phyloP scores from a whole-genome alignment of 2,797 vertebrate genomes.

The Fratercula arctica region DNA sequence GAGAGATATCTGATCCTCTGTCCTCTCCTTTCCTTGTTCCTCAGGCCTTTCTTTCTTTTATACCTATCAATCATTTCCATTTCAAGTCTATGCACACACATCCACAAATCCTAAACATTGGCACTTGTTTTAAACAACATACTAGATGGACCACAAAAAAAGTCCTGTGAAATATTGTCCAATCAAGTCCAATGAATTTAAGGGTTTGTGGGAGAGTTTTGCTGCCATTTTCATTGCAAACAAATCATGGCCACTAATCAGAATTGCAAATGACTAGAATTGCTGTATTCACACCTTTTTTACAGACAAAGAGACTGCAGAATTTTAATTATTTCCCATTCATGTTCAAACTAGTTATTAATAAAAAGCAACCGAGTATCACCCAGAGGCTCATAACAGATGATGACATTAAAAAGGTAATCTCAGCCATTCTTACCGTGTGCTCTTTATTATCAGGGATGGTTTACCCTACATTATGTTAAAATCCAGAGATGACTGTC shows the following conservation, averaged over 20 bases:
- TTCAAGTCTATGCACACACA: neutral
- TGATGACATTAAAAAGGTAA: neutral
- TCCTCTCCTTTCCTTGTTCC: neutral
- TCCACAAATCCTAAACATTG: neutral
- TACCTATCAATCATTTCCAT: neutral
- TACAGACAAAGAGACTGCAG: neutral
- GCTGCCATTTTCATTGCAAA: neutral
- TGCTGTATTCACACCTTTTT: neutral
- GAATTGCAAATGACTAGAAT: neutral
- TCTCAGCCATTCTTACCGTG: neutral
- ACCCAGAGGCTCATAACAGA: neutral
- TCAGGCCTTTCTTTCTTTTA: neutral
- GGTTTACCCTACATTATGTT: neutral
- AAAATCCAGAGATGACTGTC: neutral
- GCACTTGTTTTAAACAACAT: neutral
- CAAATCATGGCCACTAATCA: neutral
- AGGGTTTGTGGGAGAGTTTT: neutral
- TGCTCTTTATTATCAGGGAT: neutral
- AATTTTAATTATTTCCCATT: conserved; percentile 9
- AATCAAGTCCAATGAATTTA: neutral
- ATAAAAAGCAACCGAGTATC: neutral
- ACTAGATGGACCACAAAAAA: neutral
- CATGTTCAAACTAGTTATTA: neutral
- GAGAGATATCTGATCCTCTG: neutral
- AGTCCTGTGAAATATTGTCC: neutral